Conservation (phyloP, 2,113 vertebrate genomes). For the Salvator merianae region DNA sequence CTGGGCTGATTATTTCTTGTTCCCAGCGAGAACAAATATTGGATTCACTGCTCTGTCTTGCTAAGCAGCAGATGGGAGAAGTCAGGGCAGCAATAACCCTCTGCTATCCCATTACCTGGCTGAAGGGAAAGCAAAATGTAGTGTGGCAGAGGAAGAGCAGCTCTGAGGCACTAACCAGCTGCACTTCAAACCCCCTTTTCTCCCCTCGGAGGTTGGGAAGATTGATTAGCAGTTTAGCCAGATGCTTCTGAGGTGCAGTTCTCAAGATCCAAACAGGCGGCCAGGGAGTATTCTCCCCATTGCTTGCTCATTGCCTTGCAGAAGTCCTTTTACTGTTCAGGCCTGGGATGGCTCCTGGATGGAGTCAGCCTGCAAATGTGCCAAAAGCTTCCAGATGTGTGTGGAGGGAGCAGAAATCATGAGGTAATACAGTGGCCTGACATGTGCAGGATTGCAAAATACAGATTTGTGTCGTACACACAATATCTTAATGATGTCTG, state of each 20-base stretch:
- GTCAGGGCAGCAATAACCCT: neutral
- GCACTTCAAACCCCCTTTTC: constrained; percentile 6
- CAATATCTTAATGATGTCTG: neutral
- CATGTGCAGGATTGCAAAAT: neutral
- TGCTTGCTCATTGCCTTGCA: neutral
- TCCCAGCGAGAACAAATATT: neutral
- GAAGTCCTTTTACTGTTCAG: neutral
- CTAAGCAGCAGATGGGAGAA: neutral
- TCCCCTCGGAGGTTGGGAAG: neutral
- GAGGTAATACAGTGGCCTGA: neutral
- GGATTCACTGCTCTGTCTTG: neutral
- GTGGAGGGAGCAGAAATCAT: neutral
- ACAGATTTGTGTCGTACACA: neutral
- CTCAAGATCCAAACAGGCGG: neutral
- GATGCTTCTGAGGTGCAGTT: neutral
- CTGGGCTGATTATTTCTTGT: neutral
- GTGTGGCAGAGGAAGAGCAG: neutral
- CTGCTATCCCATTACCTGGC: constrained; percentile 8
- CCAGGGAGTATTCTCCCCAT: neutral
- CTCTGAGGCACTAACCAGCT: neutral
- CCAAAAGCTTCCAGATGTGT: neutral
- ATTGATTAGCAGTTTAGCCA: constrained; percentile 18
- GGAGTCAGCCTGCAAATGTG: neutral
- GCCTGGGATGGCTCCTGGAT: neutral
- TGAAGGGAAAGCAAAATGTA: neutral